Conservation (phyloP, 1,140 invertebrate genomes). For the Trichonephila inaurata region DNA sequence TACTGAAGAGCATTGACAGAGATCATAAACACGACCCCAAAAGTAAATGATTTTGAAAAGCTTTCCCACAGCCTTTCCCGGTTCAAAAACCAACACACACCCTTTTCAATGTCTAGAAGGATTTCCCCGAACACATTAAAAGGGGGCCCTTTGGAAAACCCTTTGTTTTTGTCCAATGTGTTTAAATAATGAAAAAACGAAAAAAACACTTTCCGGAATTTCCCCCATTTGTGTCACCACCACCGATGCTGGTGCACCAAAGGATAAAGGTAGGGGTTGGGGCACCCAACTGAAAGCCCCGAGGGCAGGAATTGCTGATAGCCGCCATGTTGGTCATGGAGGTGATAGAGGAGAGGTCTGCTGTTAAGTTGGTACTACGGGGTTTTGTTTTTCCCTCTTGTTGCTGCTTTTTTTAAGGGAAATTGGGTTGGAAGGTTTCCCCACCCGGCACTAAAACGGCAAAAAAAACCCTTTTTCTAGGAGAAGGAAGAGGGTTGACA, state of each 20-base stretch:
- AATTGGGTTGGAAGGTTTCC: conserved; percentile 87
- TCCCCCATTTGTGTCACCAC: conserved; percentile 54
- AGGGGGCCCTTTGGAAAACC: not conserved
- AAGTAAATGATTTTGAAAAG: too few relatives aligned
- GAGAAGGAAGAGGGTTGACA: conserved; percentile 84
- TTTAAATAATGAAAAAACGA: not conserved
- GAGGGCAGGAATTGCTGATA: conserved; percentile 60
- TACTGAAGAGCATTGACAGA: too few relatives aligned
- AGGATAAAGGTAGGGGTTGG: too few relatives aligned
- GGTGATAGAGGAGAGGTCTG: conserved; percentile 59
- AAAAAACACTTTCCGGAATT: too few relatives aligned
- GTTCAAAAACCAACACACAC: not conserved
- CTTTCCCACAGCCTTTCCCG: not conserved
- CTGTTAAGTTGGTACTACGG: not conserved
- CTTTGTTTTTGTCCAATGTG: not conserved
- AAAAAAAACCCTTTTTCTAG: conserved; percentile 94
- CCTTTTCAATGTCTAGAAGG: not conserved
- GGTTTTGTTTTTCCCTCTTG: conserved; percentile 4
- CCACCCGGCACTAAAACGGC: conserved; percentile 96
- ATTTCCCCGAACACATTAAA: not conserved
- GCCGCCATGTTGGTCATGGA: conserved; percentile 76
- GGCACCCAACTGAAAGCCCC: conserved; percentile 69
- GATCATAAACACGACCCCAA: too few relatives aligned
- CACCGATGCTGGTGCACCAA: conserved; percentile 73
- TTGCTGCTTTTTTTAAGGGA: conserved; percentile 23